phyloP scores from a whole-genome alignment of 2,113 vertebrate genomes.

The Spilogale gracilis region DNA sequence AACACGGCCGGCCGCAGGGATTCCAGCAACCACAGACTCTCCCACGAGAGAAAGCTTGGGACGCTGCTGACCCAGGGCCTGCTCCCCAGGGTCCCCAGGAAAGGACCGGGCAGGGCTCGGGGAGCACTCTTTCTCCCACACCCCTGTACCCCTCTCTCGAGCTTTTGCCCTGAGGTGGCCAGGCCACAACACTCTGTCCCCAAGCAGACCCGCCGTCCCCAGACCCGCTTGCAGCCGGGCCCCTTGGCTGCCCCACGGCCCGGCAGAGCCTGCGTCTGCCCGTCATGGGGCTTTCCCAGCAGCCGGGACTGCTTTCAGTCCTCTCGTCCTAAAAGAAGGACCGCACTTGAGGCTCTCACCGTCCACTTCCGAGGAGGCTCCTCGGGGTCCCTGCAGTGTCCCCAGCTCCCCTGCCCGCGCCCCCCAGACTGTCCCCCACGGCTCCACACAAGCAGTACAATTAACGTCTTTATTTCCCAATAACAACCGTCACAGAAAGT shows the following conservation, averaged over 20 bases:
- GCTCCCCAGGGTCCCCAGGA: background rate
- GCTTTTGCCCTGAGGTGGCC: background rate
- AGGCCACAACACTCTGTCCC: background rate
- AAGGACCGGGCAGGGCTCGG: rapidly evolving
- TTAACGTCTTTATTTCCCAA: background rate
- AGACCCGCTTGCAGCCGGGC: rapidly evolving
- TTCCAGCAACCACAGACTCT: background rate
- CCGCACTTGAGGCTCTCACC: background rate
- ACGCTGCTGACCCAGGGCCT: background rate
- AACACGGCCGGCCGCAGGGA: rapidly evolving
- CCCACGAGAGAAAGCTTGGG: background rate
- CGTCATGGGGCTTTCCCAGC: background rate
- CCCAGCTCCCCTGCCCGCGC: background rate
- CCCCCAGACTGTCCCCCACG: background rate
- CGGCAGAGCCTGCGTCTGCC: too few relatives aligned
- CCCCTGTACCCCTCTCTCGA: background rate
- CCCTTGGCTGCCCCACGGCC: background rate
- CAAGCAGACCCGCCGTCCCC: background rate
- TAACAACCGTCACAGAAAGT: background rate
- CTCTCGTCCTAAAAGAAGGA: background rate
- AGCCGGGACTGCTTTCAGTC: background rate
- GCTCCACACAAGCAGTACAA: background rate
- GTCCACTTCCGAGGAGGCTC: background rate
- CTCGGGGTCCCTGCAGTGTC: background rate
- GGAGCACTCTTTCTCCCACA: rapidly evolving